A percentile compares a stretch with the other conserved stretches of the same genome.
Evolutionary conservation across 1,140 invertebrate species (phyloP).

Genomic region (Propsilocerus akamusi): DNA sequence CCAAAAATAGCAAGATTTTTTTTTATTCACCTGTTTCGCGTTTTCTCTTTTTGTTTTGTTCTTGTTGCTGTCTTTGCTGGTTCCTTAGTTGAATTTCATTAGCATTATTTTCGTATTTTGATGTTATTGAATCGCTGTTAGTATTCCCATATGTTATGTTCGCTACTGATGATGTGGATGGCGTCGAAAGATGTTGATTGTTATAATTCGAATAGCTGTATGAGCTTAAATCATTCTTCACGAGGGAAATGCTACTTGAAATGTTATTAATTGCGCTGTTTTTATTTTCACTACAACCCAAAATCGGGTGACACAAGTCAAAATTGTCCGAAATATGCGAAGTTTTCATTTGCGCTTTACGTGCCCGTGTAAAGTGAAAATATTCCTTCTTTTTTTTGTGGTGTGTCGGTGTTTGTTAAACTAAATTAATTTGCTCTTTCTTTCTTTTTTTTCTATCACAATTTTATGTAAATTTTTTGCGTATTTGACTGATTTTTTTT

Average conservation of each 20-base stretch:
- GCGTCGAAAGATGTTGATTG: not conserved
- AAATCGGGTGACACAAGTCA: not conserved
- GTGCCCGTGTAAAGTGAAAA: not conserved
- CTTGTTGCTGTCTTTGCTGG: not conserved
- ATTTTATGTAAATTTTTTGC: not conserved
- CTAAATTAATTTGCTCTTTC: too few species aligned
- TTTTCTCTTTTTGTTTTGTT: constrained; percentile 3
- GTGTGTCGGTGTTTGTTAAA: not conserved
- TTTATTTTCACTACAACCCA: not conserved
- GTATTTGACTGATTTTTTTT: not conserved
- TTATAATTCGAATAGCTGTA: too few species aligned
- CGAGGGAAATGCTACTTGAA: not conserved
- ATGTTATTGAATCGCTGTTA: not conserved
- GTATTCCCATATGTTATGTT: not conserved
- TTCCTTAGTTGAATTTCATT: not conserved
- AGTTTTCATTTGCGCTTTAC: constrained; percentile 1
- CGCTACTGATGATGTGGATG: not conserved
- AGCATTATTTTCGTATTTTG: constrained; percentile 1
- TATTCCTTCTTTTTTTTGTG: too few species aligned
- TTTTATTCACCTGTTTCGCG: constrained; percentile 2
- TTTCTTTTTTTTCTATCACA: constrained; percentile 2
- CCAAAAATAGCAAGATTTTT: too few species aligned
- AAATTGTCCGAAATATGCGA: not conserved
- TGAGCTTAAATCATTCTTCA: too few species aligned
- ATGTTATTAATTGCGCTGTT: not conserved